Evolutionary conservation across 2,113 vertebrate species (phyloP), one percentile per base, ranked within the genome.

Genomic region (Hypocryptadius cinnamomeus): DNA sequence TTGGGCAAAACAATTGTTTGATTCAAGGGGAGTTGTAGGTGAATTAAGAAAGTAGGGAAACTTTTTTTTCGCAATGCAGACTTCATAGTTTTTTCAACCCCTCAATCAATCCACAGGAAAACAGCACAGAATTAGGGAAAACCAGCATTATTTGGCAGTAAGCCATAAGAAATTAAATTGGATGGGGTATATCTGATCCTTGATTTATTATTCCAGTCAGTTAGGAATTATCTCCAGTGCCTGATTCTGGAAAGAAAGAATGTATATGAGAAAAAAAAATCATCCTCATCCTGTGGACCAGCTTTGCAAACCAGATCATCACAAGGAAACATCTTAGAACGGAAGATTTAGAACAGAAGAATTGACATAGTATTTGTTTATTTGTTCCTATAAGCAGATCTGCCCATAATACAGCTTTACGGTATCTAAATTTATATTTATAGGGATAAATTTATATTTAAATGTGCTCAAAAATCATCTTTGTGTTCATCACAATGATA

Each of bases 161-260:
- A 28, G 10, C 64, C 8, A 2, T 31, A 51, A 11, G 33, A 73
- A 71, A 87, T 77, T 73, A 44, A 77, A 83, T 24, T 70, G 30
- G 5, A 47, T 6, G 0, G 8, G 3, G 11, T 45, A 24, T 82
- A 63, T 69, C 63, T 39, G 25, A 54, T 53, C 21, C 9, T 40
- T 40, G 9, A 63, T 51, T 92, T 37, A 61, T 70, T 76, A 27
- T 57, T 92, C 25, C 47, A 48, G 23, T 35, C n/a, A 89, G 15
- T 61, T 30, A 82, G 30, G 37, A 85, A 87, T 83, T 83, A 85
- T 56, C n/a, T 71, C 30, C 37, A 74, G 47, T 42, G 40, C 23
- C 21, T 94, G 44, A 40, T 71, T 71, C 48, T 69, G n/a, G 44
- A 92, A 93, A 84, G 51, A 25, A 78, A 31, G 48, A 85, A 87